These are phyloP conservation scores for Meles meles DNA, from an alignment of 2,113 vertebrate genomes.

Conservation along the genomic window DNA sequence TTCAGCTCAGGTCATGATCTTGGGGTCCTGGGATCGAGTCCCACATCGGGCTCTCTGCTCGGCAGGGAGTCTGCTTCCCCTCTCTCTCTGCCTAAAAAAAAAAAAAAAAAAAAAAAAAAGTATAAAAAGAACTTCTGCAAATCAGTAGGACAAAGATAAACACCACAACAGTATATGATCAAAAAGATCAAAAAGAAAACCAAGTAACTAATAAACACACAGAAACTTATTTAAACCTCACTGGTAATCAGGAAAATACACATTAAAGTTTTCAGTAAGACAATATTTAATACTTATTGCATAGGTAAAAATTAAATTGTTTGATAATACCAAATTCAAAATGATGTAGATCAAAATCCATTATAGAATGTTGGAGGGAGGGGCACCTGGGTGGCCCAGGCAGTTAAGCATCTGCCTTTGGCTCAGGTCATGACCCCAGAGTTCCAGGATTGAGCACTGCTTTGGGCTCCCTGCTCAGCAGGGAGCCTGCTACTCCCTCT, in stretches of 20 bases:
- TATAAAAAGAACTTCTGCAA: background rate
- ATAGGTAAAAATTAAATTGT: background rate
- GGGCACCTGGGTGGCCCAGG: no score
- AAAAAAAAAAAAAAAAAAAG: no score
- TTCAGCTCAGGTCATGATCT: no score
- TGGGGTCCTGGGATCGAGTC: no score
- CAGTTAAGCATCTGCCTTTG: no score
- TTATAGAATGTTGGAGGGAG: background rate
- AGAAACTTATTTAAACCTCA: background rate
- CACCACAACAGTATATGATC: background rate
- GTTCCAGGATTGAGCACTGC: no score
- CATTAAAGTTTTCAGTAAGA: background rate
- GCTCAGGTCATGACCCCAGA: no score
- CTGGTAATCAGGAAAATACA: background rate
- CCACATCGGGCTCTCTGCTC: no score
- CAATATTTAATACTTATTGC: background rate
- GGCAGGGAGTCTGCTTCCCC: no score
- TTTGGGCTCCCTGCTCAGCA: no score
- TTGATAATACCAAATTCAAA: background rate
- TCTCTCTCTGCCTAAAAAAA: no score
- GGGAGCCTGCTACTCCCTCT: no score
- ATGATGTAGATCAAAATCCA: background rate
- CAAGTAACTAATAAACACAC: background rate
- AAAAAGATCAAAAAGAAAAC: background rate
- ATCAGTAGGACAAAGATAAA: background rate